Base-by-base conservation (phyloP, 2,113 vertebrate genomes). In the Pterocles orientalis region DNA sequence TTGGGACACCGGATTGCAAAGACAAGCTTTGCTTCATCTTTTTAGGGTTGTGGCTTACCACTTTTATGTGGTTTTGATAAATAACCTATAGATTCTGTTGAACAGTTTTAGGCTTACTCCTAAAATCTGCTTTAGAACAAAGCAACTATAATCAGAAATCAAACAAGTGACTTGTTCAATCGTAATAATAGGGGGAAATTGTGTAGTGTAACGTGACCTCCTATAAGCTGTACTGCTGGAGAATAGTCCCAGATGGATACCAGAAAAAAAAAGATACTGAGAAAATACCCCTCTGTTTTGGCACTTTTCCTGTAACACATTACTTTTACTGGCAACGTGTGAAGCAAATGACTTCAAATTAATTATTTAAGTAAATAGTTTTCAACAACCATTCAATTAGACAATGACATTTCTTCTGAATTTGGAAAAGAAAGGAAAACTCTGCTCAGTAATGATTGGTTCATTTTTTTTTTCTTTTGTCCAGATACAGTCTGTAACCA, bases 21-120 rank as follows among this genome's bases (percentile, higher is more conserved):
- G 86, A 70, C 68, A 82, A 88, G 92, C 31, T 90, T 61, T 90
- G 31, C 79, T 94, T 94, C 82, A 92, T 94, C 69, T 83, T 96
- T 87, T 31, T 62, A n/a, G 43, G 60, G 17, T n/a, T 83, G 45
- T 61, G 78, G 53, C 71, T 91, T 70, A 65, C 88, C 65, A 28
- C 53, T 94, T 95, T 81, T 62, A 87, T 77, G 81, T 56, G 66
- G n/a, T 82, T 95, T 93, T 95, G 71, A 94, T 81, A 92, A 95
- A 85, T 75, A 83, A 82, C 56, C 68, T 86, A 53, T 66, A 56
- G 73, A 68, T 87, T 77, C 43, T 19, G 4, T 58, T 72, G 61
- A 86, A 24, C 9, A 41, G 43, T 15, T 26, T 24, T 51, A 9
- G 36, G 7, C 17, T 85, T 24, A 31, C 18, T 69, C 62, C 78